A percentile compares a stretch with the other conserved stretches of the same genome.
These are phyloP conservation scores for Suillia variegata DNA, from an alignment of 2,888 invertebrate species.

Conservation along the genomic window DNA sequence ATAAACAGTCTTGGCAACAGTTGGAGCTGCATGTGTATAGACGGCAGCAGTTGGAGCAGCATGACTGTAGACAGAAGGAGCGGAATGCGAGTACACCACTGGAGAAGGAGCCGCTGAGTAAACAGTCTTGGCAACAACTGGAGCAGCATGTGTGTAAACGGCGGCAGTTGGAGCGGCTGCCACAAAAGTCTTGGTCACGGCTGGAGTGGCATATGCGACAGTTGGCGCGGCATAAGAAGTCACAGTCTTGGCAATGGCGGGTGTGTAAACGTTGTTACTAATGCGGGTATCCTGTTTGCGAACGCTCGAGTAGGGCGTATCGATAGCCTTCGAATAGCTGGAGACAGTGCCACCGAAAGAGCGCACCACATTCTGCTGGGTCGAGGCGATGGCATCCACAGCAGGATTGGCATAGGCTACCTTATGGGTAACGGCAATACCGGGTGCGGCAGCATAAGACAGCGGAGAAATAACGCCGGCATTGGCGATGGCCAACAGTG, in stretches of 20 bases:
- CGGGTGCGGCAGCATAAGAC: slow-evolving; percentile 13
- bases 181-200: slow-evolving; percentile 50
- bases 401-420: slow-evolving; percentile 47
- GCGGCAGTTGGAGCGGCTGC: too few species aligned
- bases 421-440: slow-evolving; percentile 36
- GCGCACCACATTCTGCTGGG: slow-evolving; percentile 67
- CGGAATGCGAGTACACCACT: not conserved
- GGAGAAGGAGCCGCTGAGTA: slow-evolving; percentile 17
- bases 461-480: slow-evolving; percentile 64
- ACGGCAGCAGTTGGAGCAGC: slow-evolving; percentile 24
- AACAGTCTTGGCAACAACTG: not conserved
- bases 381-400: slow-evolving; percentile 57
- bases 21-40: not conserved
- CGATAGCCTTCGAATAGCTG: slow-evolving; percentile 66
- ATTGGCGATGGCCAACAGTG: slow-evolving; percentile 68
- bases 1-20: too few species aligned
- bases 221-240: slow-evolving; percentile 12
- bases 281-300: slow-evolving; percentile 66
- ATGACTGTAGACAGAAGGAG: slow-evolving; percentile 27
- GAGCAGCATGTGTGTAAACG: slow-evolving; percentile 20
- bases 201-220: slow-evolving; percentile 46
- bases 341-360: slow-evolving; percentile 66
- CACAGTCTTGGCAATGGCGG: slow-evolving; percentile 47
- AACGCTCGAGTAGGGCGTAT: slow-evolving; percentile 67
- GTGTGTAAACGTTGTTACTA: slow-evolving; percentile 65